Conservation (phyloP, 2,888 invertebrate genomes). For the Schizotus pectinicornis region DNA sequence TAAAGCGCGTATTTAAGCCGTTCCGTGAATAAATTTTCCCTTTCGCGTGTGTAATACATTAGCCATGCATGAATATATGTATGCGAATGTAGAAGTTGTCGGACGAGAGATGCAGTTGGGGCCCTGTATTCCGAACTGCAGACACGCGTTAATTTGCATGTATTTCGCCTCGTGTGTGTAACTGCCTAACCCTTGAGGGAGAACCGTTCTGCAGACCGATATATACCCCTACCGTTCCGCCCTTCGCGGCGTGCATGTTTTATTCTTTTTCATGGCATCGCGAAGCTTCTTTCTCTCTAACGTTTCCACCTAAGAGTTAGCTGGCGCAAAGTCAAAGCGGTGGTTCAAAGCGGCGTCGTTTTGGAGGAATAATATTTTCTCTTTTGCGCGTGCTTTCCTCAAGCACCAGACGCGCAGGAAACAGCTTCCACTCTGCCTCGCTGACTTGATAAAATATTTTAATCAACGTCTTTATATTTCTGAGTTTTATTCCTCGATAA, state of each 20-base stretch:
- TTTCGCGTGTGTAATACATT: conserved; percentile 24
- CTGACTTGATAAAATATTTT: conserved; percentile 53
- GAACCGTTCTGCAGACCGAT: conserved; percentile 11
- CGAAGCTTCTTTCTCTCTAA: too few relatives aligned
- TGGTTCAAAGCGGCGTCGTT: conserved; percentile 48
- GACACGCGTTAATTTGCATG: conserved; percentile 36
- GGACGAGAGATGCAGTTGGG: conserved; percentile 26
- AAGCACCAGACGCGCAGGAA: conserved; percentile 40
- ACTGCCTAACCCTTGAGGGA: conserved; percentile 25
- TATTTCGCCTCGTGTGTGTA: conserved; percentile 26
- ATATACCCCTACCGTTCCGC: background rate
- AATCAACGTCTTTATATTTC: conserved; percentile 52
- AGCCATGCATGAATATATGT: conserved; percentile 32
- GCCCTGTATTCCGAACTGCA: conserved; percentile 18
- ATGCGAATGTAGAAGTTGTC: conserved; percentile 32
- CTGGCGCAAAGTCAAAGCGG: conserved; percentile 40
- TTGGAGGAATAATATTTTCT: conserved; percentile 52
- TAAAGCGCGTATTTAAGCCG: conserved; percentile 11
- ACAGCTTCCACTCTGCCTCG: conserved; percentile 46
- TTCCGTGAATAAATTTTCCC: conserved; percentile 27
- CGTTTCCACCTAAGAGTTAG: too few relatives aligned
- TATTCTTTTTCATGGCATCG: conserved; percentile 2
- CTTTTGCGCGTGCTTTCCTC: conserved; percentile 31
- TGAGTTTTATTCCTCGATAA: conserved; percentile 44
- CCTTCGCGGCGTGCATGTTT: conserved; percentile 10